Evolutionary conservation across 2,888 invertebrate species (phyloP), one percentile per base, ranked within the genome.

Genomic region (Anodontia alba): DNA sequence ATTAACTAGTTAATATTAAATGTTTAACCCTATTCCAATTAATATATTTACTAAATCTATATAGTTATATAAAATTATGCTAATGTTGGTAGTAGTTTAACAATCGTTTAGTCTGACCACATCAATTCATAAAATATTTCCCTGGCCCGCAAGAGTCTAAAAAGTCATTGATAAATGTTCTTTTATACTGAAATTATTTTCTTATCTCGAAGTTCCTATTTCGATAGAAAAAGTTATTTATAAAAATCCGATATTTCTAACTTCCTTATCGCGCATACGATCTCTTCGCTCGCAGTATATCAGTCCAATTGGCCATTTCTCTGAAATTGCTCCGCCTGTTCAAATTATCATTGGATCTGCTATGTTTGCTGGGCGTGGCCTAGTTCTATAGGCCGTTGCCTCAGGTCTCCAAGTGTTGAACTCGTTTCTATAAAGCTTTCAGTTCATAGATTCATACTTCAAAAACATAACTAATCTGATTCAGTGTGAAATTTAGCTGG

Each of bases 391-490:
- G 33, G 26, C 62, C 62, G 62, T 62, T 62, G 33, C 62, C 62
- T 31, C 7, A 62, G 33, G 62, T 62, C 62, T 62, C n/a, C 33
- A 17, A 62, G 23, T 33, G 31, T 62, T 62, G 62, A 62, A 62
- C 62, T 33, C 20, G 31, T 10, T 33, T 62, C 62, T 62, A 62
- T 62, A 62, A 62, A 62, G 62, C 62, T 20, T 5, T 33, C 33
- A 31, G 62, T 20, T 33, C 62, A 62, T 5, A 62, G 62, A 5
- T 29, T 33, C 29, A 62, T 57, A 57, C 57, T 29, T 23, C 20
- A 26, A 57, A 67, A 69, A 69, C 69, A 69, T 69, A 26, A 69
- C 69, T 42, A 69, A 69, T 43, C 26, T 20, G 23, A 69, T 43
- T 69, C 46, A 1, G 69, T 46, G 69, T 69, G 69, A 69, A 43